phyloP scores from a whole-genome alignment of 2,888 invertebrate genomes.

The Zhuqinia jingwanae region DNA sequence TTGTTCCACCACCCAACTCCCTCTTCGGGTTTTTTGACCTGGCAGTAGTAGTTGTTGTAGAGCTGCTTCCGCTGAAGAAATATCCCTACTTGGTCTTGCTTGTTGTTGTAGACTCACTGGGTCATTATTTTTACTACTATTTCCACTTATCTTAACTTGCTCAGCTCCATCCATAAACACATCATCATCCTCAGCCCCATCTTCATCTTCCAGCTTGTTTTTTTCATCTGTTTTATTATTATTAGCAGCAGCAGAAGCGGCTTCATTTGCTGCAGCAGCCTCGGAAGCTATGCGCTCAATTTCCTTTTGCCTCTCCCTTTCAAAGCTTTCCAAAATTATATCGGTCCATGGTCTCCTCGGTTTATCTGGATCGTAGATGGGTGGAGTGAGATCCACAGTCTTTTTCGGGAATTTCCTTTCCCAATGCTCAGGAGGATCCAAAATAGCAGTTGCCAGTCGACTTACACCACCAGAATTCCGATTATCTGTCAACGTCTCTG shows the following conservation, averaged over 20 bases:
- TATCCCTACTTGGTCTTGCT: conserved; percentile 55
- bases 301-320: conserved; percentile 75
- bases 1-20: conserved; percentile 77
- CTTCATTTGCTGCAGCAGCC: conserved; percentile 60
- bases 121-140: conserved; percentile 67
- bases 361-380: conserved; percentile 71
- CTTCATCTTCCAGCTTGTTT: conserved; percentile 55
- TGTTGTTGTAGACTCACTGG: conserved; percentile 34
- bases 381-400: conserved; percentile 71
- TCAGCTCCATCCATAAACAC: conserved; percentile 76
- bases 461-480: conserved; percentile 65
- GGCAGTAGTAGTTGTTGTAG: conserved; percentile 64
- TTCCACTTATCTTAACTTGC: conserved; percentile 60
- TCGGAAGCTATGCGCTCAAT: conserved; percentile 63
- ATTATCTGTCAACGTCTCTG: conserved; percentile 74
- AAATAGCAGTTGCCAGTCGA: conserved; percentile 62
- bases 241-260: conserved; percentile 47
- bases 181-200: conserved; percentile 73
- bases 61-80: not conserved
- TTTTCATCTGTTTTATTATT: conserved; percentile 68
- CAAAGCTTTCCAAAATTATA: conserved; percentile 78
- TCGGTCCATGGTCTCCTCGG: conserved; percentile 79
- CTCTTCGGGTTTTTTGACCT: conserved; percentile 75
- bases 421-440: conserved; percentile 72
- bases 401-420: conserved; percentile 71